phyloP scores from a whole-genome alignment of 23 tunicate species.

The Styela clava region DNA sequence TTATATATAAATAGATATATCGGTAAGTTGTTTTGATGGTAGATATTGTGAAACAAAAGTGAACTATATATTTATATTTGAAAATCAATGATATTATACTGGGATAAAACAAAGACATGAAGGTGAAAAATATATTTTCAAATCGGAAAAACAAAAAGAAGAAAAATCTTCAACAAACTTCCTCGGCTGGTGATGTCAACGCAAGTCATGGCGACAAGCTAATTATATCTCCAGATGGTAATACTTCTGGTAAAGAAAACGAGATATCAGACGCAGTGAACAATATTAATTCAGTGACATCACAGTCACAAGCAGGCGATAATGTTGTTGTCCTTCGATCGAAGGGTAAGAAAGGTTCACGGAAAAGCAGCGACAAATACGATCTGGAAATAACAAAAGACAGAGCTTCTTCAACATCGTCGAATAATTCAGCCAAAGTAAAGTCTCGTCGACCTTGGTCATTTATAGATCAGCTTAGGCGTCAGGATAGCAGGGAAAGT shows the following conservation, averaged over 20 bases:
- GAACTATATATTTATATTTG: not conserved
- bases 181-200: not conserved
- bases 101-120: not conserved
- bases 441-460: constrained; percentile 32
- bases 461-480: constrained; percentile 16
- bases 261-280: not conserved
- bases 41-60: not conserved
- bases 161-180: constrained; percentile 3
- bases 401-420: constrained; percentile 18
- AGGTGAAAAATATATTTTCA: constrained; percentile 23
- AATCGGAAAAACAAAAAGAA: constrained; percentile 26
- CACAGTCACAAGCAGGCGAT: not conserved
- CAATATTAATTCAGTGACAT: not conserved
- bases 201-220: constrained; percentile 19
- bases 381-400: not conserved
- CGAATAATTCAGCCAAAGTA: constrained; percentile 10
- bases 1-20: not conserved
- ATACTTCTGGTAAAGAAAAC: constrained; percentile 11
- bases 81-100: not conserved
- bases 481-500: constrained; percentile 28
- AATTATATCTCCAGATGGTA: constrained; percentile 18
- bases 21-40: not conserved
- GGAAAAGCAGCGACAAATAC: not conserved
- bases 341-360: not conserved
- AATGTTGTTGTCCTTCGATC: constrained; percentile 3